phyloP scores from a whole-genome alignment of 2,113 vertebrate genomes.

The Tupaia chinensis region DNA sequence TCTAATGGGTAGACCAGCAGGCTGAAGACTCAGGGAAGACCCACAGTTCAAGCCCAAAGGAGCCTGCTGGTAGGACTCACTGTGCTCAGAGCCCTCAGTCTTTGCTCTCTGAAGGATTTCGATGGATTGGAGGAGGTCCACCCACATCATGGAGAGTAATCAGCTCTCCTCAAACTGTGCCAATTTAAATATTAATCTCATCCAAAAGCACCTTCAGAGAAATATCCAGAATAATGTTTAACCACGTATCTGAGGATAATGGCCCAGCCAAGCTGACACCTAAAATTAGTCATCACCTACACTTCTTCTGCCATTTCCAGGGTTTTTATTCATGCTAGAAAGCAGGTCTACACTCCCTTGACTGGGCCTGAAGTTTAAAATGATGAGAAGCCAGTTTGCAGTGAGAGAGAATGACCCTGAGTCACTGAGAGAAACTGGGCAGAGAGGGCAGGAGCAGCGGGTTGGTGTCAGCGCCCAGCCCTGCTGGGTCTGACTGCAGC shows the following conservation, averaged over 20 bases:
- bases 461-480: not conserved
- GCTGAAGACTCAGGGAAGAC: not conserved
- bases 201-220: not conserved
- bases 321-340: not conserved
- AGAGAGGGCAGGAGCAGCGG: rapidly evolving
- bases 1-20: not conserved
- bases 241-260: not conserved
- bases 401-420: not conserved
- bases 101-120: not conserved
- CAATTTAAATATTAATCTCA: not conserved
- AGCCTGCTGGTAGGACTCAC: not conserved
- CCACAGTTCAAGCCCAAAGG: not conserved
- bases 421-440: not conserved
- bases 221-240: not conserved
- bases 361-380: not conserved
- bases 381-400: not conserved
- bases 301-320: not conserved
- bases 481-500: no score
- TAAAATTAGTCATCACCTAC: not conserved
- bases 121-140: not conserved
- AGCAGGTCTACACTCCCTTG: not conserved
- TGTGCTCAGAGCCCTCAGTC: not conserved
- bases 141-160: not conserved
- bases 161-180: not conserved
- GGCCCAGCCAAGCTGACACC: not conserved